Evolutionary conservation across 2,113 vertebrate genomes (phyloP).

Genomic region (Scytalopus superciliaris): DNA sequence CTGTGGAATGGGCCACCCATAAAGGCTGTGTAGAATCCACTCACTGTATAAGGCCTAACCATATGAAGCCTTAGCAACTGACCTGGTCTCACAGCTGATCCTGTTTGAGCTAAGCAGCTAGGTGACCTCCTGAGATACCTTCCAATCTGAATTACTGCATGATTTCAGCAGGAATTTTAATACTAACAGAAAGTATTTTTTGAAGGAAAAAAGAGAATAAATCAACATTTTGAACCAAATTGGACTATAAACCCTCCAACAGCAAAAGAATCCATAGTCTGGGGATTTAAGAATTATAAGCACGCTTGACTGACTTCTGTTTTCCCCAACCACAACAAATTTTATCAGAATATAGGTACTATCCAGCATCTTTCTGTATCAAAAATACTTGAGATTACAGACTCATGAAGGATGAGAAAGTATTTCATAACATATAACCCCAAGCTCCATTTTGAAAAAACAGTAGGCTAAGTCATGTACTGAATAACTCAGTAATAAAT

Average conservation of each 20-base stretch:
- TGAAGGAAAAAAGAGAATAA: fast-evolving
- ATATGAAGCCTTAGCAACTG: neutral
- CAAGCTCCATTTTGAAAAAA: neutral
- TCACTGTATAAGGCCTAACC: neutral
- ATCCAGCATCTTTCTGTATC: neutral
- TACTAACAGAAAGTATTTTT: neutral
- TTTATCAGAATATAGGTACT: neutral
- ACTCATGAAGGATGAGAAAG: neutral
- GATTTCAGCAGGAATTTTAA: neutral
- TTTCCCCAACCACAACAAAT: neutral
- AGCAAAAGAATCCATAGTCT: neutral
- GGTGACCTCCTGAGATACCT: neutral
- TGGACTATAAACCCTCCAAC: neutral
- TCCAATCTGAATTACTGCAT: neutral
- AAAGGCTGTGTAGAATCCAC: neutral
- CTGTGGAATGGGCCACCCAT: neutral
- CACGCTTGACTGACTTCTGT: neutral
- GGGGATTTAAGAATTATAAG: neutral
- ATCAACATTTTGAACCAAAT: neutral
- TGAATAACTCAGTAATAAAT: neutral
- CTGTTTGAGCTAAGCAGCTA: neutral
- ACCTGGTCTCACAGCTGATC: neutral
- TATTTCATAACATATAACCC: neutral
- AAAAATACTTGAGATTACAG: neutral
- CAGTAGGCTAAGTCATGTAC: neutral